A percentile compares a stretch with the other conserved stretches of the same genome.
These are phyloP conservation scores for Dryomyza anilis DNA, from an alignment of 2,888 invertebrate species.

Conservation along the genomic window DNA sequence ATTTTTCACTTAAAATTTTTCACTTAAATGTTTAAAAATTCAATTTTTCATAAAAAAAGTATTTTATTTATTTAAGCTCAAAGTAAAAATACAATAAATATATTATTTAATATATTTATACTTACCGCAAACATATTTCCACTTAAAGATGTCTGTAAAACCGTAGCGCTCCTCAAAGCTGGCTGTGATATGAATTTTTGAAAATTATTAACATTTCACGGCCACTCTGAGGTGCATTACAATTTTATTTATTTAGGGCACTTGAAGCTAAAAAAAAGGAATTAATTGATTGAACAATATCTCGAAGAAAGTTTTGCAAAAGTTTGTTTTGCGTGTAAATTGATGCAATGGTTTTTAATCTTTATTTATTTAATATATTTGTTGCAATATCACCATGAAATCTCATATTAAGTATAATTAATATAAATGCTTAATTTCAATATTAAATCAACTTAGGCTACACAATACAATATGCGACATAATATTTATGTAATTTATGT, in stretches of 20 bases:
- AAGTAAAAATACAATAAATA: too few relatives aligned
- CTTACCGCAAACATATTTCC: too few relatives aligned
- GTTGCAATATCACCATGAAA: constrained; percentile 28
- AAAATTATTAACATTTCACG: constrained; percentile 45
- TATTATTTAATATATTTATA: too few relatives aligned
- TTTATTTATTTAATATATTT: constrained; percentile 11
- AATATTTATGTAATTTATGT: too few relatives aligned
- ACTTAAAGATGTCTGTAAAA: constrained; percentile 23
- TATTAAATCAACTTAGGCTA: background rate
- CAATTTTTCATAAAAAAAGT: too few relatives aligned
- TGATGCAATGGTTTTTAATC: constrained; percentile 1
- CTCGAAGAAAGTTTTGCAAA: background rate
- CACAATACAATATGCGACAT: background rate
- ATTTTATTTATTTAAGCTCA: too few relatives aligned
- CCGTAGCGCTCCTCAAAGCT: constrained; percentile 54
- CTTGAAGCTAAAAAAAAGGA: background rate
- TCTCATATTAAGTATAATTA: constrained; percentile 22
- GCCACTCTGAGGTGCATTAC: constrained; percentile 49
- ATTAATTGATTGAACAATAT: background rate
- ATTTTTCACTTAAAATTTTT: too few relatives aligned
- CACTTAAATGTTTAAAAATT: too few relatives aligned
- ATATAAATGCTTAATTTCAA: background rate
- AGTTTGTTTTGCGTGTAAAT: background rate
- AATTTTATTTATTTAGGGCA: constrained; percentile 33
- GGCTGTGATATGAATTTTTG: constrained; percentile 52